Percentiles rank a stretch among this genome's conserved stretches.
These are phyloP conservation scores for Echinometra lucunter DNA, from an alignment of 53 echinoderm and acorn worm genomes.

Conservation along the genomic window DNA sequence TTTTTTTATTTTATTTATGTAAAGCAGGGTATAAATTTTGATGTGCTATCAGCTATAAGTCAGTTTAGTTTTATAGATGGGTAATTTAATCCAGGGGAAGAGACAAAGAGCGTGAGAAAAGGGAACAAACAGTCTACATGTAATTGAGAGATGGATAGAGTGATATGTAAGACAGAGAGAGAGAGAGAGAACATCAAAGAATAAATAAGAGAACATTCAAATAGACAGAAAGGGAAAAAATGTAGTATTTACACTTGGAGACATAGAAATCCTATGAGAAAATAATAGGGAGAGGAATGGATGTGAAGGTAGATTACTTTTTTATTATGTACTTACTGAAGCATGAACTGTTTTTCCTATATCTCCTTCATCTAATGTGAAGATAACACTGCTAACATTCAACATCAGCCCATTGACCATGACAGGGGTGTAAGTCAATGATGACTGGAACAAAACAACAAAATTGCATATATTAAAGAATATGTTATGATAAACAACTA, in stretches of 20 bases:
- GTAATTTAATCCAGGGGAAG: too few relatives aligned
- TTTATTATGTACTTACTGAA: constrained; percentile 5
- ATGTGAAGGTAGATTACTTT: not conserved
- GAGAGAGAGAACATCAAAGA: not conserved
- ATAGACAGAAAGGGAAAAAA: not conserved
- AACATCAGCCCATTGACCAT: constrained; percentile 25
- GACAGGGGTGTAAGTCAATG: not conserved
- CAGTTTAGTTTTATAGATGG: too few relatives aligned
- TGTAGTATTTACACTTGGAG: not conserved
- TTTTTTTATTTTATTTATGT: too few relatives aligned
- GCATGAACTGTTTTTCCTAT: not conserved
- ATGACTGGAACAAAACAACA: not conserved
- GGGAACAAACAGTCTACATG: not conserved
- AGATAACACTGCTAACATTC: constrained; percentile 15
- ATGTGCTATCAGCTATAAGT: too few relatives aligned
- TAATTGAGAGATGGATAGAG: not conserved
- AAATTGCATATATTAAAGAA: not conserved
- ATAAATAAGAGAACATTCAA: not conserved
- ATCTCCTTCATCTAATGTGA: not conserved
- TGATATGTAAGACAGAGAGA: not conserved
- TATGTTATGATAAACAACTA: not conserved
- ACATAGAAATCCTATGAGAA: not conserved
- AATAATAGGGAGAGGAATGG: not conserved
- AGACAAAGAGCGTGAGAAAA: too few relatives aligned
- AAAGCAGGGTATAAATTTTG: too few relatives aligned